Percentiles rank a stretch among this genome's conserved stretches.
These are phyloP conservation scores for Macrosiphum euphorbiae DNA, from an alignment of 2,888 invertebrate genomes.

Conservation along the genomic window DNA sequence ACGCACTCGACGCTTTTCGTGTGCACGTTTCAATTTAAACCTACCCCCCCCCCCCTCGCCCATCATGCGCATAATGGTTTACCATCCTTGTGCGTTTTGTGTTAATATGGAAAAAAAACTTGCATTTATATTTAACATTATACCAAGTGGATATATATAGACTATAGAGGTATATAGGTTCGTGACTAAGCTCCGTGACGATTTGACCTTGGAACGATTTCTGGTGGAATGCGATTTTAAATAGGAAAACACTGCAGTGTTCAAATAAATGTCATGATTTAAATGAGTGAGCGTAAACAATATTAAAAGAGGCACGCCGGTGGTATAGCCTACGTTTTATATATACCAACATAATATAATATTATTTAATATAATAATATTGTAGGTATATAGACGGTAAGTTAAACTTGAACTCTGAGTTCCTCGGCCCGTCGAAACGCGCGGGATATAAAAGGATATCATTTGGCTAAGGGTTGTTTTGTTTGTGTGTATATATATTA, in stretches of 20 bases:
- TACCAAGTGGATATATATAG: neutral
- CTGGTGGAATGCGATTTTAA: neutral
- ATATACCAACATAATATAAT: neutral
- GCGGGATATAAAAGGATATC: conserved; percentile 4
- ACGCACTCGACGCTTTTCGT: neutral
- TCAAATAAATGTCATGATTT: neutral
- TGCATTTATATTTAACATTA: neutral
- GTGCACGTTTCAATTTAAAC: neutral
- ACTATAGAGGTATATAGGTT: neutral
- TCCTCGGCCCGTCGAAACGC: neutral
- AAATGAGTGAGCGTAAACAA: neutral
- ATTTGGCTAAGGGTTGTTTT: conserved; percentile 19
- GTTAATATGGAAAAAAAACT: neutral
- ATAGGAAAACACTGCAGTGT: neutral
- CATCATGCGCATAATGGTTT: neutral
- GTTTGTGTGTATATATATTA: neutral
- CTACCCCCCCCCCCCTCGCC: neutral
- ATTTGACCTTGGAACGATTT: neutral
- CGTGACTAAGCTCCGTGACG: conserved; percentile 3
- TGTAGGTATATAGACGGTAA: no score
- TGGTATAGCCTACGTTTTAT: neutral
- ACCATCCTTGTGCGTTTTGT: neutral
- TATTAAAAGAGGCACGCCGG: neutral
- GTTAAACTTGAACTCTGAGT: neutral
- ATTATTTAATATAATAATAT: neutral